Evolutionary conservation across 2,888 invertebrate species (phyloP).

Genomic region (Andrena minutula): DNA sequence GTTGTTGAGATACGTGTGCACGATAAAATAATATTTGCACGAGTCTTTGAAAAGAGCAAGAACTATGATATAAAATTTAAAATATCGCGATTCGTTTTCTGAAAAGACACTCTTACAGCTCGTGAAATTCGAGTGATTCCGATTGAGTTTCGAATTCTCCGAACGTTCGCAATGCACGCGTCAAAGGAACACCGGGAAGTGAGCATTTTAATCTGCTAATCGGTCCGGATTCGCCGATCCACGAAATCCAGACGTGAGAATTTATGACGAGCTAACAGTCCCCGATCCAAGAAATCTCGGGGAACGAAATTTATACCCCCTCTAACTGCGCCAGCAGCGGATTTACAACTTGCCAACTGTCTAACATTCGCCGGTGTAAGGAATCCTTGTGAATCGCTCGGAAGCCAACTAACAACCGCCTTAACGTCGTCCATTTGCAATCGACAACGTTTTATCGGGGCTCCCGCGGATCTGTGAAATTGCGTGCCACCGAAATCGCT

Average conservation of each 20-base stretch:
- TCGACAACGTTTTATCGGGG: constrained; percentile 31
- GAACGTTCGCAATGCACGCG: too few species aligned
- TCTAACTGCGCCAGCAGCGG: constrained; percentile 38
- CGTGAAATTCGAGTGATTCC: too few species aligned
- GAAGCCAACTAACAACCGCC: constrained; percentile 22
- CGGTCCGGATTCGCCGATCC: not conserved
- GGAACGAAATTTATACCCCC: constrained; percentile 37
- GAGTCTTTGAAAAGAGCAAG: too few species aligned
- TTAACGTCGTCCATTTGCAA: constrained; percentile 42
- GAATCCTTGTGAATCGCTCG: constrained; percentile 29
- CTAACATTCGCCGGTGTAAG: constrained; percentile 18
- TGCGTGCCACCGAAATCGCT: not conserved
- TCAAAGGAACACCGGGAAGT: not conserved
- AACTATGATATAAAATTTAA: too few species aligned
- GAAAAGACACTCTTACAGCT: too few species aligned
- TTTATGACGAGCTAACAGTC: constrained; percentile 41
- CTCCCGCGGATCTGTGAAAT: not conserved
- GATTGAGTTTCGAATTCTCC: too few species aligned
- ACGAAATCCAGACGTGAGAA: not conserved
- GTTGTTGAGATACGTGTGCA: too few species aligned
- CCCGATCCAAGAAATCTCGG: constrained; percentile 26
- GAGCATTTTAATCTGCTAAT: constrained; percentile 23
- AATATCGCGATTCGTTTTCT: too few species aligned
- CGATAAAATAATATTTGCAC: too few species aligned
- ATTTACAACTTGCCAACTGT: constrained; percentile 49